A percentile compares a stretch with the other conserved stretches of the same genome.
Evolutionary conservation across 2,797 vertebrate genomes (phyloP).

Genomic region (Buceros bicornis): DNA sequence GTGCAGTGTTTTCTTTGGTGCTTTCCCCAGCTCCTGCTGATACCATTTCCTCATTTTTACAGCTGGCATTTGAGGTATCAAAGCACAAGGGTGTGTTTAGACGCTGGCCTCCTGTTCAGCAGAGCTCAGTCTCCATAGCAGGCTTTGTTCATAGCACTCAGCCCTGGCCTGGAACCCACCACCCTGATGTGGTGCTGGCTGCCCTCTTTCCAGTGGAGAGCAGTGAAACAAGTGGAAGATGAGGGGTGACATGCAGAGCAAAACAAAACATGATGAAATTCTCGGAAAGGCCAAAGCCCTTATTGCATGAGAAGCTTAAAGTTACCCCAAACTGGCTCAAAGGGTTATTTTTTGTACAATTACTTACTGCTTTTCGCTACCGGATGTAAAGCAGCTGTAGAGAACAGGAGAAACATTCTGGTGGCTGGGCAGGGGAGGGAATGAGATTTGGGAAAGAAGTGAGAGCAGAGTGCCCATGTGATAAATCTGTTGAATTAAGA

Average conservation of each 20-base stretch:
- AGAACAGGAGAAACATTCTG: not conserved
- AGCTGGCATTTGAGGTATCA: not conserved
- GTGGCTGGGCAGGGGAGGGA: not conserved
- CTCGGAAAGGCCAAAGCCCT: slow-evolving; percentile 32
- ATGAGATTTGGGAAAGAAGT: not conserved
- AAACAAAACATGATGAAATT: slow-evolving; percentile 36
- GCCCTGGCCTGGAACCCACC: not conserved
- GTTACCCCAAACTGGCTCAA: not conserved
- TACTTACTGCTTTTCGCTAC: not conserved
- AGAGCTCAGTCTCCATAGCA: not conserved
- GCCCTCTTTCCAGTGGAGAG: not conserved
- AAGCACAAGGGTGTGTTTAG: not conserved
- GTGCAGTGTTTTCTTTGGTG: not conserved
- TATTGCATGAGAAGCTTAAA: slow-evolving; percentile 23
- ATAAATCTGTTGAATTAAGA: slow-evolving; percentile 8
- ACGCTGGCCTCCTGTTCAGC: not conserved
- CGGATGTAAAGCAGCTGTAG: not conserved
- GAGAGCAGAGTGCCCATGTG: not conserved
- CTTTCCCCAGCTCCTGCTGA: not conserved
- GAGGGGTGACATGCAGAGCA: not conserved
- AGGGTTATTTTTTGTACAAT: not conserved
- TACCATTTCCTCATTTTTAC: not conserved
- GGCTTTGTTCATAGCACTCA: not conserved
- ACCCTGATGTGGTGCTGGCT: not conserved
- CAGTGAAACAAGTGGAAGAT: slow-evolving; percentile 9